Base-by-base conservation (phyloP, 2,113 vertebrate genomes). In the Columba janthina region DNA sequence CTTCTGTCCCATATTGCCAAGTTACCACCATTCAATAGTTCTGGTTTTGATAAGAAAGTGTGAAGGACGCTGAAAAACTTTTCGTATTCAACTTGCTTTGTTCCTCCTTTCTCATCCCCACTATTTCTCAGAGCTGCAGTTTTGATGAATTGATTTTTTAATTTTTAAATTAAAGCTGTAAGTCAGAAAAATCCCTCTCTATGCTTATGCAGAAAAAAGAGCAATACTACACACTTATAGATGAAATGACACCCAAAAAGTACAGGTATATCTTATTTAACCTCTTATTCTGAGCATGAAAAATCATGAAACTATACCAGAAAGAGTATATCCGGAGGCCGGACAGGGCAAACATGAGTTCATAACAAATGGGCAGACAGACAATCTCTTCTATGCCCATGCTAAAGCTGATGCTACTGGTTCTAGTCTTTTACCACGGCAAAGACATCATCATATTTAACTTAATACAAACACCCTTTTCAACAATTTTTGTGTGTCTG, bases 151-250 rank as follows among this genome's bases (percentile, higher is more conserved):
- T 34, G 10, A 56, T 10, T 12, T 76, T 75, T 56, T 56, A 5
- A 26, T 12, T 83, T 70, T 32, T 0, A 57, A 57, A 78, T 54
- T 86, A 57, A n/a, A 66, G 8, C 4, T 11, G 2, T 57, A 89
- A 79, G 0, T 40, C 50, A 61, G 42, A 93, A 78, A 82, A 69
- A 69, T 34, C 19, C 5, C 46, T 58, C 11, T 11, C 17, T 51
- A 8, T 66, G 20, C 8, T 91, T 54, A 17, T 46, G 44, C 18
- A 85, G 34, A 56, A 79, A 81, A 93, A 9, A 46, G 64, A 78
- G 3, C 34, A 12, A 14, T 34, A 44, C 8, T n/a, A 9, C 10
- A 51, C 3, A 12, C 4, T 22, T 26, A 42, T 0, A 4, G 7
- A 64, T 24, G 24, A 80, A 90, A 73, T 38, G 8, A 25, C 40